These are phyloP conservation scores for Lasiurus cinereus DNA, from an alignment of 2,113 vertebrate genomes.

Conservation along the genomic window DNA sequence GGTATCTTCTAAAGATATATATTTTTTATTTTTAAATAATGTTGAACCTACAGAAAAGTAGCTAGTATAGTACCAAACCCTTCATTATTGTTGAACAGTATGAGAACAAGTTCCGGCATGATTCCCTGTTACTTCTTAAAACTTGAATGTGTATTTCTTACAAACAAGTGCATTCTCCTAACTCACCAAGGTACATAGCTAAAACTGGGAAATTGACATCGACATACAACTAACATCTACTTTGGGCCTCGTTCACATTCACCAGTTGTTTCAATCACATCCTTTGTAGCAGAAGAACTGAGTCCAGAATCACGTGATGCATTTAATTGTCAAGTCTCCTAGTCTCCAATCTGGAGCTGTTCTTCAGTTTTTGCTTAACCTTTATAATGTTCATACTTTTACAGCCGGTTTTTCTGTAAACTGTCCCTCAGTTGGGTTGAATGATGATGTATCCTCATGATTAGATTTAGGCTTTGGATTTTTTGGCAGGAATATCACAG, in stretches of 20 bases:
- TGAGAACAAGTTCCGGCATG: background rate
- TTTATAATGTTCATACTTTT: background rate
- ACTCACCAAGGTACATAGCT: background rate
- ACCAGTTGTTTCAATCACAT: background rate
- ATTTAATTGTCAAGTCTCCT: background rate
- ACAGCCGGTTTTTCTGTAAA: background rate
- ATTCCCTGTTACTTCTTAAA: background rate
- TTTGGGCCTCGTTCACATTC: background rate
- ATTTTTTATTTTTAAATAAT: constrained; percentile 41
- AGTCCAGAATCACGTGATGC: background rate
- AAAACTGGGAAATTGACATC: background rate
- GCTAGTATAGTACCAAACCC: background rate
- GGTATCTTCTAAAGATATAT: constrained; percentile 6
- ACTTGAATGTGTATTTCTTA: background rate
- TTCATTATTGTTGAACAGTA: background rate
- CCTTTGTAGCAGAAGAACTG: background rate
- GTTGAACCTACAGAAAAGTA: background rate
- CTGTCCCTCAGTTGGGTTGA: background rate
- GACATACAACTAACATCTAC: background rate
- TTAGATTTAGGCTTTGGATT: background rate
- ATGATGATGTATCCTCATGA: background rate
- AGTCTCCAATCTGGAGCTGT: background rate
- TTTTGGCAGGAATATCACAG: background rate
- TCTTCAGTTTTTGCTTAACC: background rate
- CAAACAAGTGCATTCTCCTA: background rate